Evolutionary conservation across 1,140 invertebrate genomes (phyloP).

Genomic region (Augochlora pura): DNA sequence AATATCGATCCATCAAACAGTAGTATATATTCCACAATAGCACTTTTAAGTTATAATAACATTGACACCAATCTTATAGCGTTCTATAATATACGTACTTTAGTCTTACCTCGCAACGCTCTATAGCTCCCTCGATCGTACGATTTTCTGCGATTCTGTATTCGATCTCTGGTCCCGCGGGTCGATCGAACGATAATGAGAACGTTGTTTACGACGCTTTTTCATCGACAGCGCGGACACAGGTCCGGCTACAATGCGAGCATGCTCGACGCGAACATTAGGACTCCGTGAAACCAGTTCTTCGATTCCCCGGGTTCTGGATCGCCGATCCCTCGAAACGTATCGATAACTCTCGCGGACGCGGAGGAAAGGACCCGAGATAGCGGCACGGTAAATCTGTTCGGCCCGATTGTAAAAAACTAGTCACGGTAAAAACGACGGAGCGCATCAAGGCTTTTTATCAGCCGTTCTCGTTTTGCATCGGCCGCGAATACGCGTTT

Average conservation of each 20-base stretch:
- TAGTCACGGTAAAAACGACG: not conserved
- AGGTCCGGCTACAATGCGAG: too few relatives aligned
- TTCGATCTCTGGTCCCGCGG: too few relatives aligned
- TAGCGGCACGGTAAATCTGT: conserved; percentile 14
- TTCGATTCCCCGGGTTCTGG: conserved; percentile 1
- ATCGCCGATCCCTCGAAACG: not conserved
- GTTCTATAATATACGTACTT: too few relatives aligned
- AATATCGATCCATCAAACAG: too few relatives aligned
- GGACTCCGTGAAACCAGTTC: conserved; percentile 21
- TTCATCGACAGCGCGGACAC: not conserved
- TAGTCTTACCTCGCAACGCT: too few relatives aligned
- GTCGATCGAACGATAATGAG: not conserved
- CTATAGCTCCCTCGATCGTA: not conserved
- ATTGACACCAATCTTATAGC: too few relatives aligned
- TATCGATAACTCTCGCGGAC: not conserved
- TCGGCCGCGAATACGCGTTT: conserved; percentile 25
- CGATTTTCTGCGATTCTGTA: not conserved
- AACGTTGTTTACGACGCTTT: conserved; percentile 10
- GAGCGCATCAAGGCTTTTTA: too few relatives aligned
- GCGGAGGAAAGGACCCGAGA: not conserved
- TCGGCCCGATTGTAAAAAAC: not conserved
- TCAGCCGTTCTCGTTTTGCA: not conserved
- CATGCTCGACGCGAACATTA: not conserved
- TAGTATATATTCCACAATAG: too few relatives aligned
- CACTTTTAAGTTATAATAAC: too few relatives aligned